Conservation (phyloP, 2,113 vertebrate genomes). For the Mystacornis crossleyi region DNA sequence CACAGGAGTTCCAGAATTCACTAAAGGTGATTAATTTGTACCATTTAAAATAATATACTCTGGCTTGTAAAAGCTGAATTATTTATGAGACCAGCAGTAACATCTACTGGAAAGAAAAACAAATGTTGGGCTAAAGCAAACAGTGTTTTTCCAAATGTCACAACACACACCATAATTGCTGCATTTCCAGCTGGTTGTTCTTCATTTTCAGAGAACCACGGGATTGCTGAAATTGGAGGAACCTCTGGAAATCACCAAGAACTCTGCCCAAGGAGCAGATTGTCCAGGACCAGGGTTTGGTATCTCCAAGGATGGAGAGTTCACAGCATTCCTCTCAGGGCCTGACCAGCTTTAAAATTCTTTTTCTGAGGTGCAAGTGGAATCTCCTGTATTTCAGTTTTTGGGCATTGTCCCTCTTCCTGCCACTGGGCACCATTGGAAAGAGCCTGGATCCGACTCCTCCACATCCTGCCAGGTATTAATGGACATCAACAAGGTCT, state of each 20-base stretch:
- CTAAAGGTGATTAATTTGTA: conserved; percentile 5
- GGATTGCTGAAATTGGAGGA: background rate
- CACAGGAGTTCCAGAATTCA: background rate
- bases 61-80: background rate
- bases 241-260: background rate
- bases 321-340: background rate
- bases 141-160: background rate
- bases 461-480: accelerated
- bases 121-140: background rate
- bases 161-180: background rate
- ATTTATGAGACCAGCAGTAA: conserved; percentile 1
- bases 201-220: background rate
- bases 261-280: background rate
- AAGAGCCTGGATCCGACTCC: background rate
- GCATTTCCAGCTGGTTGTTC: background rate
- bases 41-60: conserved; percentile 16
- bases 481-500: too few species aligned
- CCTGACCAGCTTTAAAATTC: background rate
- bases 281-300: background rate
- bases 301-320: background rate
- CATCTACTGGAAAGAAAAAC: background rate
- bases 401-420: background rate
- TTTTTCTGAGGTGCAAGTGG: background rate
- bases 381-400: background rate
- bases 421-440: background rate